Percentiles rank a stretch among this genome's conserved stretches.
These are phyloP conservation scores for Aquatica leii DNA, from an alignment of 2,888 invertebrate genomes.

Conservation along the genomic window DNA sequence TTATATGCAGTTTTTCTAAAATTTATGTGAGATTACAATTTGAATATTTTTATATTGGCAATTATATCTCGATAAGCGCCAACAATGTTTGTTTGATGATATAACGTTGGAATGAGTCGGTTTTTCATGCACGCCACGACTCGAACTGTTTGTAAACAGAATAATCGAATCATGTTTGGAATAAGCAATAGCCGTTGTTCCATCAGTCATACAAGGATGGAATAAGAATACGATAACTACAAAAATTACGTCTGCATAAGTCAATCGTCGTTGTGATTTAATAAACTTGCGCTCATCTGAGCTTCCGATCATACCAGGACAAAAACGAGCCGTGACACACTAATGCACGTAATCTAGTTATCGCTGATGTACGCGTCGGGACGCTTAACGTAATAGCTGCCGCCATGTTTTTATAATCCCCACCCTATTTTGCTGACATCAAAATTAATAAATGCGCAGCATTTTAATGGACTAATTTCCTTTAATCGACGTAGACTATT, in stretches of 20 bases:
- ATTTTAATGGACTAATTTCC: conserved; percentile 45
- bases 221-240: conserved; percentile 32
- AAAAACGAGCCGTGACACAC: conserved; percentile 55
- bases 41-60: neutral
- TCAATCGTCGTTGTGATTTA: conserved; percentile 44
- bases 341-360: conserved; percentile 58
- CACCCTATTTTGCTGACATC: conserved; percentile 39
- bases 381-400: conserved; percentile 48
- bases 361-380: conserved; percentile 44
- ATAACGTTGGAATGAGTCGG: conserved; percentile 32
- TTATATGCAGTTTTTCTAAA: too few species aligned
- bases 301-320: conserved; percentile 44
- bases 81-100: conserved; percentile 14
- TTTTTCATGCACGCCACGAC: conserved; percentile 56
- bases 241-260: conserved; percentile 34
- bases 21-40: too few species aligned
- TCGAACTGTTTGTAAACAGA: conserved; percentile 59
- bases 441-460: conserved; percentile 44
- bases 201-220: conserved; percentile 35
- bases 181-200: conserved; percentile 52
- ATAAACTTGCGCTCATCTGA: conserved; percentile 44
- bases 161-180: conserved; percentile 58
- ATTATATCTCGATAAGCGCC: neutral
- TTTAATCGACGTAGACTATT: conserved; percentile 41
- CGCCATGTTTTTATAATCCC: conserved; percentile 46